Percentiles rank a stretch among this genome's conserved stretches.
Evolutionary conservation across 2,888 invertebrate species (phyloP).

Genomic region (Auanema sp.): DNA sequence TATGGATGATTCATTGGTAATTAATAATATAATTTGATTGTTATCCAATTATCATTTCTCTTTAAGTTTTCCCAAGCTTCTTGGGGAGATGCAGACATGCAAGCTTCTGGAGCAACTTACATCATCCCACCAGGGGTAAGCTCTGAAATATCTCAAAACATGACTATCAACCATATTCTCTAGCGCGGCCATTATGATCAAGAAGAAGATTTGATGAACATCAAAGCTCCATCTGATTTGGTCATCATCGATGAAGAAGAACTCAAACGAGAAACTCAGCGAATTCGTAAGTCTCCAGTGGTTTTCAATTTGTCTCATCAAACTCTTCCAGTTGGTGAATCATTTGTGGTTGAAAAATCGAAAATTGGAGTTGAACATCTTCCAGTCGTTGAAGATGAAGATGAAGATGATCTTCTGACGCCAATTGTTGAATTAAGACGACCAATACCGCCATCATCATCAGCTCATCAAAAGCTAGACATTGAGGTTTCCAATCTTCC

Average conservation of each 20-base stretch:
- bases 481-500: too few relatives aligned
- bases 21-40: constrained; percentile 8
- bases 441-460: constrained; percentile 3
- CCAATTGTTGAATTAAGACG: constrained; percentile 39
- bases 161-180: not conserved
- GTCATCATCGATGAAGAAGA: constrained; percentile 39
- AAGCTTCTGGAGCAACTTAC: constrained; percentile 21
- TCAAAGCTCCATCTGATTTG: constrained; percentile 28
- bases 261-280: constrained; percentile 32
- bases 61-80: constrained; percentile 45
- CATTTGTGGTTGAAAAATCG: constrained; percentile 40
- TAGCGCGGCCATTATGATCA: constrained; percentile 14
- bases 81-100: constrained; percentile 41
- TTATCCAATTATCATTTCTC: not conserved
- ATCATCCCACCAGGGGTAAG: constrained; percentile 21
- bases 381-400: constrained; percentile 43
- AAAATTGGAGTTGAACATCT: constrained; percentile 42
- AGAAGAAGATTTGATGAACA: constrained; percentile 38
- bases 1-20: constrained; percentile 43
- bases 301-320: not conserved
- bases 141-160: not conserved
- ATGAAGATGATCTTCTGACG: constrained; percentile 29
- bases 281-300: constrained; percentile 23
- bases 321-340: constrained; percentile 39
- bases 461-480: too few relatives aligned